These are phyloP conservation scores for Chlorospingus semifuscus DNA, from an alignment of 2,797 vertebrate species.

Conservation along the genomic window DNA sequence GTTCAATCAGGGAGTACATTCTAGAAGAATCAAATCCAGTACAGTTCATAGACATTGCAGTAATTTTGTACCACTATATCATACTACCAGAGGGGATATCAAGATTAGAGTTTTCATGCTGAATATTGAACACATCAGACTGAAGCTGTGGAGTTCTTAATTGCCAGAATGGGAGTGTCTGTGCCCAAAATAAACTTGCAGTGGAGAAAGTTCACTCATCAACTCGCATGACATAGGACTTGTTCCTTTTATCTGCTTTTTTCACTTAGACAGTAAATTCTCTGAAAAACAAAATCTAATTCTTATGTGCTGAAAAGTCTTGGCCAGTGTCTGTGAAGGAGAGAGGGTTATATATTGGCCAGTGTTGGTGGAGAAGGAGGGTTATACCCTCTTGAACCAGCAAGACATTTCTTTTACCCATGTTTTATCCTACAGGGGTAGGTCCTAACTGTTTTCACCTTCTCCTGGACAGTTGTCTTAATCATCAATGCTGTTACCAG, in stretches of 20 bases:
- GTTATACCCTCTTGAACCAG: neutral
- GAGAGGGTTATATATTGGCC: neutral
- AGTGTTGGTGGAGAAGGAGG: neutral
- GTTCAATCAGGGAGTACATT: slow-evolving; percentile 20
- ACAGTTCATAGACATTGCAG: neutral
- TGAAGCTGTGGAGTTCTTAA: neutral
- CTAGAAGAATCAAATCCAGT: slow-evolving; percentile 19
- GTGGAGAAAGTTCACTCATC: neutral
- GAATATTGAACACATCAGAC: neutral
- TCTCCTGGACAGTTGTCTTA: neutral
- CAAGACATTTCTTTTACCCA: neutral
- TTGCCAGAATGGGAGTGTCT: neutral
- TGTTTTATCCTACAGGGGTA: neutral
- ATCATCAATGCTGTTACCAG: neutral
- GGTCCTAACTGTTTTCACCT: neutral
- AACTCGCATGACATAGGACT: neutral
- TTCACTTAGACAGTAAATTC: neutral
- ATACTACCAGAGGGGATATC: slow-evolving; percentile 13
- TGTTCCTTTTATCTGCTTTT: neutral
- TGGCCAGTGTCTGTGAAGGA: neutral
- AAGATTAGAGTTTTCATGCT: slow-evolving; percentile 31
- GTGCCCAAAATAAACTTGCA: neutral
- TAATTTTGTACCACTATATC: slow-evolving; percentile 14
- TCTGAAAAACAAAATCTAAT: neutral
- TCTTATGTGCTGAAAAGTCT: neutral